Conservation (phyloP, 1,140 invertebrate species). For the Bombus confusus region DNA sequence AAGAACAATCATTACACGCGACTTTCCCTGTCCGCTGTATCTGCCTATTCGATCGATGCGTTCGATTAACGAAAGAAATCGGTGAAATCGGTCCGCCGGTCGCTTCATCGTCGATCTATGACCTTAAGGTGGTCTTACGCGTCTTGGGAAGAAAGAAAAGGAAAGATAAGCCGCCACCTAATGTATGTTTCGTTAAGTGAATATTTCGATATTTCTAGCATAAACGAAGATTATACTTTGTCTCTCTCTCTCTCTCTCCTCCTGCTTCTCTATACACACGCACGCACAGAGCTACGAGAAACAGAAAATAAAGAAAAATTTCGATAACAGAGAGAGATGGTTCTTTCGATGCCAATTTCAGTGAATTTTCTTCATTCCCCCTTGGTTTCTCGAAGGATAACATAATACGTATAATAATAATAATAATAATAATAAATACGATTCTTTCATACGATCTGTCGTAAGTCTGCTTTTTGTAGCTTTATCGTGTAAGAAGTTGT, state of each 20-base stretch:
- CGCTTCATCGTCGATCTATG: conserved; percentile 55
- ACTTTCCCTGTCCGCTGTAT: conserved; percentile 37
- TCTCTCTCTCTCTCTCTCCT: conserved; percentile 17
- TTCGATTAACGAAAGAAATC: conserved; percentile 33
- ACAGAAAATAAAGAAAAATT: conserved; percentile 75
- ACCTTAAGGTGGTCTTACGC: conserved; percentile 63
- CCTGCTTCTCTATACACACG: background rate
- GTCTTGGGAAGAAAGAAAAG: conserved; percentile 40
- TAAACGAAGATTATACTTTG: conserved; percentile 51
- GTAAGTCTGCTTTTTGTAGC: background rate
- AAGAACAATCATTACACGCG: conserved; percentile 12
- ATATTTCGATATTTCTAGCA: conserved; percentile 58
- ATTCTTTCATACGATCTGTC: background rate
- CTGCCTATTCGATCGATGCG: conserved; percentile 45
- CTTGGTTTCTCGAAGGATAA: background rate
- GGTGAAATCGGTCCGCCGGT: conserved; percentile 20
- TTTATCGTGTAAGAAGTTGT: too few species aligned
- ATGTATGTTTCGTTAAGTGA: conserved; percentile 55
- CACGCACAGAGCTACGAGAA: conserved; percentile 65
- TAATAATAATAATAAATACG: background rate
- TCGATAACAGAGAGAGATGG: conserved; percentile 68
- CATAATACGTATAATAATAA: background rate
- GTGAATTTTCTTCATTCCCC: background rate
- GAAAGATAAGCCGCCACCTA: conserved; percentile 21
- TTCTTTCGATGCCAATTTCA: background rate